A percentile compares a stretch with the other conserved stretches of the same genome.
phyloP scores from a whole-genome alignment of 2,888 invertebrate genomes.

The Himalopsyche japonica region DNA sequence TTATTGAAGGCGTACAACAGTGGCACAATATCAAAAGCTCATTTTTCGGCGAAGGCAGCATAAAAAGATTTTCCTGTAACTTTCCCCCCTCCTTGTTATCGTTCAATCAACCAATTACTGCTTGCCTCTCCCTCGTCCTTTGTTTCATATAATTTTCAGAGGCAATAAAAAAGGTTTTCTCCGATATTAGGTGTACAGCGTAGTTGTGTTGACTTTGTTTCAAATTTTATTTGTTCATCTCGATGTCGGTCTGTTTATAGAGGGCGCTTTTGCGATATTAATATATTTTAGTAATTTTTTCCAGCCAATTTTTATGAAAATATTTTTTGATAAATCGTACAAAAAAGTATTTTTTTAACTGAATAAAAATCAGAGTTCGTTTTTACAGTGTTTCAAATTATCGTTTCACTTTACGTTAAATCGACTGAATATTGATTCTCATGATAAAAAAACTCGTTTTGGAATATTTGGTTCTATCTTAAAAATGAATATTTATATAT shows the following conservation, averaged over 20 bases:
- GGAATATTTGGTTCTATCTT: too few species aligned
- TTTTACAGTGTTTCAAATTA: too few species aligned
- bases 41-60: neutral
- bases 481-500: too few species aligned
- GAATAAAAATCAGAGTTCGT: too few species aligned
- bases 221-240: constrained; percentile 16
- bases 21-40: neutral
- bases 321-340: too few species aligned
- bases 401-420: too few species aligned
- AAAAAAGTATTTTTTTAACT: too few species aligned
- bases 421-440: too few species aligned
- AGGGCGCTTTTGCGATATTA: neutral
- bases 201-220: constrained; percentile 24
- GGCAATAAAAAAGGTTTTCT: constrained; percentile 4
- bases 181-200: neutral
- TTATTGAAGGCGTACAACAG: neutral
- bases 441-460: too few species aligned
- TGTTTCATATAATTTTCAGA: constrained; percentile 25
- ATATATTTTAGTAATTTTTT: too few species aligned
- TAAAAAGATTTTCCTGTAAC: neutral
- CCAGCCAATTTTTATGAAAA: too few species aligned
- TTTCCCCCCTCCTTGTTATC: constrained; percentile 32
- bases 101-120: constrained; percentile 38
- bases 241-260: constrained; percentile 6
- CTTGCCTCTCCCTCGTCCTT: constrained; percentile 17